Base-by-base conservation (phyloP, 2,888 invertebrate genomes). In the Lumbricus terrestris region DNA sequence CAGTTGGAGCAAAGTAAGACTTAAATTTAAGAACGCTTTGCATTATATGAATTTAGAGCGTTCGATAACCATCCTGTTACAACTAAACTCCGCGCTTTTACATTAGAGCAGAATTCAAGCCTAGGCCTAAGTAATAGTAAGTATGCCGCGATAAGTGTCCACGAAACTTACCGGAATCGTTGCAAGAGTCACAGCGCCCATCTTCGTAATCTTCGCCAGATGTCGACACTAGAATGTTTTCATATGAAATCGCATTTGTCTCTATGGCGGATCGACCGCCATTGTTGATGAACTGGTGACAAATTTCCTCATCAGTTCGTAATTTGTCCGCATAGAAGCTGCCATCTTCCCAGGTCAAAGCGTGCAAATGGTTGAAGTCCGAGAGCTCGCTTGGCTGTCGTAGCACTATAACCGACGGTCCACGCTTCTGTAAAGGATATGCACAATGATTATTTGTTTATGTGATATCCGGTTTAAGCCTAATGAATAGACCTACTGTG, bases 361-460 rank as follows among this genome's bases (percentile, higher is more conserved):
- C 85, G 85, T 85, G 85, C 34, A 85, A 85, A 85, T 85, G 37
- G n/a, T 85, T 37, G 85, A 85, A 37, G 34, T 85, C 35, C 85
- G 85, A 37, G 20, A 85, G 37, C 15, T 85, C 85, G 35, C 34
- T 35, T 23, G 85, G 85, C 85, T 85, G 85, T 85, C 35, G 85
- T 34, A 85, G 35, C 33, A 85, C 85, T 34, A 85, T 85, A 34
- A 85, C 85, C 85, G 85, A 85, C 16, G 85, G 85, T 35, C 85
- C 37, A 8, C 37, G 85, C 37, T 37, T 34, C 34, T 85, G 85
- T 23, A 8, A 37, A 85, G 18, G 34, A 85, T 20, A 85, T 85
- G 69, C 69, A 69, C 69, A 69, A 18, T 47, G 18, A 69, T n/a
- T 54, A 54, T 29, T n/a, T 69, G 69, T n/a, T 69, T n/a, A n/a